Evolutionary conservation across 53 echinoderm and acorn worm species (phyloP).

Genomic region (Paracentrotus lividus): DNA sequence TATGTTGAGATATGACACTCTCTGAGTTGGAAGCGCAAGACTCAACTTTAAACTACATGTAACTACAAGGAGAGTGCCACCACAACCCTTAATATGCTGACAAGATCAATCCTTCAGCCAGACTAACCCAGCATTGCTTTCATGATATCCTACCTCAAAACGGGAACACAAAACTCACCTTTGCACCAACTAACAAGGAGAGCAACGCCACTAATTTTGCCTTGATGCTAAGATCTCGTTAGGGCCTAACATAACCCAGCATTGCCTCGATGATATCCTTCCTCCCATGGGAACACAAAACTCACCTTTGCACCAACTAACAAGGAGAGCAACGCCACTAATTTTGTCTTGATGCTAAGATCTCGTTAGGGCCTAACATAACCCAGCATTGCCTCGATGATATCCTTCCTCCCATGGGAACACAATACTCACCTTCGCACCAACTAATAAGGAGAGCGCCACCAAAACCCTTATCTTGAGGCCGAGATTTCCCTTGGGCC

Average conservation of each 20-base stretch:
- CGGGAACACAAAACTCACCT: slow-evolving; percentile 71
- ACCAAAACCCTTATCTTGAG: slow-evolving; percentile 85
- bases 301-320: slow-evolving; percentile 89
- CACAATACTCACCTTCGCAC: slow-evolving; percentile 83
- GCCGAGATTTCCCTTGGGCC: slow-evolving; percentile 87
- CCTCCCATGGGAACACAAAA: slow-evolving; percentile 33
- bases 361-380: slow-evolving; percentile 94
- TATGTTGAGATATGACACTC: too few relatives aligned
- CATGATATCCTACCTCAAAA: slow-evolving; percentile 86
- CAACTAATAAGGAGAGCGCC: slow-evolving; percentile 80
- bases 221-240: slow-evolving; percentile 87
- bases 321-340: slow-evolving; percentile 83
- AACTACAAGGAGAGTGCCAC: slow-evolving; percentile 85
- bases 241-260: slow-evolving; percentile 90
- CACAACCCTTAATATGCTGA: slow-evolving; percentile 88
- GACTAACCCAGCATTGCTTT: slow-evolving; percentile 90
- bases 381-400: slow-evolving; percentile 85
- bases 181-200: slow-evolving; percentile 82
- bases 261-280: slow-evolving; percentile 89
- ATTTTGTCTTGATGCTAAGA: slow-evolving; percentile 80
- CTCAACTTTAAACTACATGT: too few relatives aligned
- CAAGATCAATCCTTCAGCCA: slow-evolving; percentile 90
- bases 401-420: slow-evolving; percentile 78
- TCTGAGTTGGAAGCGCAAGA: too few relatives aligned
- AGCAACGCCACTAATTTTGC: slow-evolving; percentile 80